A percentile compares a stretch with the other conserved stretches of the same genome.
These are phyloP conservation scores for Gryllus longicercus DNA, from an alignment of 2,888 invertebrate genomes.

Conservation along the genomic window DNA sequence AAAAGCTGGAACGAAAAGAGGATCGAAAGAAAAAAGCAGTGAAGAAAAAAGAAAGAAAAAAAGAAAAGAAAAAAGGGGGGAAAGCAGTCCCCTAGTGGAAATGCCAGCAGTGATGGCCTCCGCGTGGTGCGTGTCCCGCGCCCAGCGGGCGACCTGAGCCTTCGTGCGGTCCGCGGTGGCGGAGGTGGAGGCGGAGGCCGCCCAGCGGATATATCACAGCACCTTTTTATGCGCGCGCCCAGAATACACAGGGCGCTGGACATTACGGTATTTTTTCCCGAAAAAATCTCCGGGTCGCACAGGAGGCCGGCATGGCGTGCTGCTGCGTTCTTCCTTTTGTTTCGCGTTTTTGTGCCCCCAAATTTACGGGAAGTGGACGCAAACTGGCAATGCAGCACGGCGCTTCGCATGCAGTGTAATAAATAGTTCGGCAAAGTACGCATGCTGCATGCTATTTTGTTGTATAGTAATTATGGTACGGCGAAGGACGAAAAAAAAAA, in stretches of 20 bases:
- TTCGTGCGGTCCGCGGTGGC: neutral
- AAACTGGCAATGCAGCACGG: constrained; percentile 1
- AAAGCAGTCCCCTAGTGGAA: too few species aligned
- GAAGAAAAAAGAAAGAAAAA: too few species aligned
- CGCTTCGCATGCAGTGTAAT: neutral
- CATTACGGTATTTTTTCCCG: constrained; percentile 9
- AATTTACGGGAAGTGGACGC: neutral
- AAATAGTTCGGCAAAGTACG: neutral
- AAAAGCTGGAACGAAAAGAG: too few species aligned
- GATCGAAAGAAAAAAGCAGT: too few species aligned
- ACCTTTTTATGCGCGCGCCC: neutral
- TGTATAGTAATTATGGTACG: constrained; percentile 5
- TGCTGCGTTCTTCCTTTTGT: neutral
- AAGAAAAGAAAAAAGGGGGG: too few species aligned
- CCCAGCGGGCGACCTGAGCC: neutral
- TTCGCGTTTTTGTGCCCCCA: constrained; percentile 10
- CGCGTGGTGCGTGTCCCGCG: too few species aligned
- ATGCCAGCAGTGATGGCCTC: too few species aligned
- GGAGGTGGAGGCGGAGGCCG: neutral
- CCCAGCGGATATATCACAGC: neutral
- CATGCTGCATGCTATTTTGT: constrained; percentile 8
- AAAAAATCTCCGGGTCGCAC: neutral
- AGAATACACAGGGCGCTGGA: neutral
- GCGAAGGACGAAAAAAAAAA: neutral
- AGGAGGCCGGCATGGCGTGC: neutral